Percentiles rank a stretch among this genome's conserved stretches.
phyloP scores from a whole-genome alignment of 2,113 vertebrate genomes.

The Cichladusa arquata region DNA sequence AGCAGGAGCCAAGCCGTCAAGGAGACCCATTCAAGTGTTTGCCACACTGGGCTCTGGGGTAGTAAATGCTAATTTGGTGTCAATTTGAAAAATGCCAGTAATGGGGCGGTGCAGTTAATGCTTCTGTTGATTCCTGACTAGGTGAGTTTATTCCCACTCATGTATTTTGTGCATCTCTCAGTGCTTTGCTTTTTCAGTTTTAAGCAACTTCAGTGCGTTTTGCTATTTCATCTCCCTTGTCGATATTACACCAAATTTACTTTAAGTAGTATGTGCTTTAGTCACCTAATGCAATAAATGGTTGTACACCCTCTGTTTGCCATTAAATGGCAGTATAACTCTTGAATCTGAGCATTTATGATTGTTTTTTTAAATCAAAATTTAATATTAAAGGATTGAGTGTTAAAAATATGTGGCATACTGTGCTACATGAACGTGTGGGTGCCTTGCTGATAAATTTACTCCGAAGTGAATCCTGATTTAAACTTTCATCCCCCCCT shows the following conservation, averaged over 20 bases:
- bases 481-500: neutral
- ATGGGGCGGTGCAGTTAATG: neutral
- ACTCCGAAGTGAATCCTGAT: neutral
- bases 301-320: neutral
- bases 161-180: slow-evolving; percentile 20
- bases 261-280: slow-evolving; percentile 20
- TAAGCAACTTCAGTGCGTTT: slow-evolving; percentile 42
- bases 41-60: neutral
- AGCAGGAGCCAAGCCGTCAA: slow-evolving; percentile 42
- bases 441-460: neutral
- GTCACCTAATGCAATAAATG: neutral
- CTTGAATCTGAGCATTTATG: slow-evolving; percentile 12
- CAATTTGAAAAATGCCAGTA: slow-evolving; percentile 60
- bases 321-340: slow-evolving; percentile 9
- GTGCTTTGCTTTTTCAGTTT: slow-evolving; percentile 59
- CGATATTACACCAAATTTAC: slow-evolving; percentile 30
- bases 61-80: slow-evolving; percentile 68
- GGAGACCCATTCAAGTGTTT: slow-evolving; percentile 47
- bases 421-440: neutral
- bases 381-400: neutral
- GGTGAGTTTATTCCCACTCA: neutral
- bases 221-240: slow-evolving; percentile 9
- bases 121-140: slow-evolving; percentile 29
- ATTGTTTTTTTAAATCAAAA: neutral
- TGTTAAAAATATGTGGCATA: neutral